Base-by-base conservation (phyloP, 2,797 vertebrate species). In the Simalia tracyae region DNA sequence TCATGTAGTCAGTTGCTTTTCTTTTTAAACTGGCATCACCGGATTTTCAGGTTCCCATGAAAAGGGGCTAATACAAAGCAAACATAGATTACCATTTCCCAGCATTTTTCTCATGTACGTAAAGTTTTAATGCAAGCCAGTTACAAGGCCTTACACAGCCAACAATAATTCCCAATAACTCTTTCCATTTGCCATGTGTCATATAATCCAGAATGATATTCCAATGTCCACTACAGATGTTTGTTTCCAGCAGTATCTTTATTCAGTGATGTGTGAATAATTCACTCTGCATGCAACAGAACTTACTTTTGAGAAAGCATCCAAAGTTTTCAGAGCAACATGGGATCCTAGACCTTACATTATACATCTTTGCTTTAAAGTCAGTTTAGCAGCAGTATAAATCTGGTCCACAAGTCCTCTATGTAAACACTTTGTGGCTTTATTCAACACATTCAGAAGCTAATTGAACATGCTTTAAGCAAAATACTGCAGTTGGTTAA, bases 71-170 rank as follows among this genome's bases (percentile, higher is more conserved):
- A 90, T 59, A 64, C 88, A 91, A 93, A 93, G 19, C 57, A 92
- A 94, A 93, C 93, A 81, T 94, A 92, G 91, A 95, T 91, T 94
- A 86, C 93, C 94, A 94, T 91, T 95, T 24, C 91, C 72, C 24
- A 19, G 54, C 84, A 59, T 59, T 91, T 42, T 90, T 96, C 91
- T 96, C 68, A 54, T 93, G 91, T 36, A 36, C 36, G 36, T 93
- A 88, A 90, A 90, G 93, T 92, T 95, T 95, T 93, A 93, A 94
- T 36, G 81, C 64, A 93, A 86, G 93, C 31, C 26, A 91, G 54
- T 96, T 95, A 94, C 93, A 87, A 89, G 87, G 89, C 92, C 87
- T 90, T 56, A 88, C 22, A 59, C 89, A 93, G 91, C 76, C 93
- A 94, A 91, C 88, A 93, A 94, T 92, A 88, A 93, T 94, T 94